These are phyloP conservation scores for Tanypteryx hageni DNA, from an alignment of 2,888 invertebrate genomes.

Conservation along the genomic window DNA sequence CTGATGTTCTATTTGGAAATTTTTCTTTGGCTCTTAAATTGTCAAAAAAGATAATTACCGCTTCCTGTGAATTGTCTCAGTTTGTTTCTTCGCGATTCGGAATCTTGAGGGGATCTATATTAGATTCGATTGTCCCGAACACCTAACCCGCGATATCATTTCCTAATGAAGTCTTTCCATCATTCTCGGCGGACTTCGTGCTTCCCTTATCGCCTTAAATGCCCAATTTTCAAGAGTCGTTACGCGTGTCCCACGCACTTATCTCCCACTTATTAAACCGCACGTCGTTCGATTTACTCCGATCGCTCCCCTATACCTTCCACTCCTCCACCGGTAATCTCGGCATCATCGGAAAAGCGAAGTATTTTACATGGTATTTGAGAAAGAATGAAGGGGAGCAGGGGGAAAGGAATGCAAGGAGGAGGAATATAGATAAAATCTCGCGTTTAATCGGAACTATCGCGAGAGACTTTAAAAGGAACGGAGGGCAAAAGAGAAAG, in stretches of 20 bases:
- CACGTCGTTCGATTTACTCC: neutral
- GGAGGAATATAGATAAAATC: conserved; percentile 6
- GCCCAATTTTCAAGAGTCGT: conserved; percentile 50
- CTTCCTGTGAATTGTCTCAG: no score
- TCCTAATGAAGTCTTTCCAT: neutral
- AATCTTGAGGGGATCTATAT: neutral
- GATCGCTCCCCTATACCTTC: neutral
- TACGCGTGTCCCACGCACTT: conserved; percentile 56
- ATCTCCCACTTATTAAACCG: conserved; percentile 46
- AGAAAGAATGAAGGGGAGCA: neutral
- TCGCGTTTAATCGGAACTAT: neutral
- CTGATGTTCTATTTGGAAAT: no score
- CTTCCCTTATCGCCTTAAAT: neutral
- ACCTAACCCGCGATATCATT: neutral
- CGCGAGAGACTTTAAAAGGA: neutral
- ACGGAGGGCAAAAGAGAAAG: neutral
- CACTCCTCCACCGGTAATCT: neutral
- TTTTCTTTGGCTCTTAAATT: no score
- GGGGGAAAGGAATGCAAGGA: neutral
- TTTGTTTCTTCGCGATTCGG: no score
- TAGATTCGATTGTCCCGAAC: neutral
- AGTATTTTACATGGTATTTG: neutral
- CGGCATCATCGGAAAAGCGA: neutral
- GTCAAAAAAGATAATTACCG: no score
- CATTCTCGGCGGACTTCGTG: neutral